Base-by-base conservation (phyloP, 1,140 invertebrate genomes). In the Euschistus heros region DNA sequence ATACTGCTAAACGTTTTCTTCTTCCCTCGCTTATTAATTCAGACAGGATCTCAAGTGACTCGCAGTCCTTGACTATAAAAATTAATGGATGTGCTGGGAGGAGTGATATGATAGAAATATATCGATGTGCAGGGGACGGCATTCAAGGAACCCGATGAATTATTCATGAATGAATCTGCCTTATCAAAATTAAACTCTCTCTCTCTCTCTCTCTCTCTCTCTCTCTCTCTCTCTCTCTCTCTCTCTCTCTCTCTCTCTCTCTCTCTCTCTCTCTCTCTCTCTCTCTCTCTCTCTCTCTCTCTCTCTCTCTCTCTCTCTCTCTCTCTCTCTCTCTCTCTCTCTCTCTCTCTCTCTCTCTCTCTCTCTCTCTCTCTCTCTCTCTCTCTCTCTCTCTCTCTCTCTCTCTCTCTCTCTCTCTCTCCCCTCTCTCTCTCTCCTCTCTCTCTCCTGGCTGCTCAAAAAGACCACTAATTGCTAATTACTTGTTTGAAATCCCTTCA, bases 221-320 rank as follows among this genome's bases (percentile, higher is more conserved):
- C 27, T 63, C 46, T 20, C 42, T 46, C 42, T 50, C 63, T 30
- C 44, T 64, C n/a, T 8, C 26, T 54, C 47, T 46, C 26, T 54
- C 18, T 15, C 24, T 27, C 63, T 54, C 17, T 54, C 50, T 46
- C 7, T 59, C 27, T 10, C 47, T 2, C 30, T 27, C 46, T 59
- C 46, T 24, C 54, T 46, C 27, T 60, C 30, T 55, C 44, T 26
- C 42, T 17, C 63, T 18, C 63, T 30, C 27, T 60, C 63, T 60
- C 24, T 26, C 33, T 27, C 27, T 60, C 24, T 60, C 18, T 60
- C 57, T 27, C 57, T 27, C 57, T 27, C 18, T 60, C 24, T 33
- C 17, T 27, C 57, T 60, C 57, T n/a, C 33, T 18, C 18, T 33
- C 26, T 62, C 60, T 14, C 30, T 18, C 42, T 62, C 18, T 30